Base-by-base conservation (phyloP, 2,113 vertebrate genomes). In the Brachypteracias leptosomus region DNA sequence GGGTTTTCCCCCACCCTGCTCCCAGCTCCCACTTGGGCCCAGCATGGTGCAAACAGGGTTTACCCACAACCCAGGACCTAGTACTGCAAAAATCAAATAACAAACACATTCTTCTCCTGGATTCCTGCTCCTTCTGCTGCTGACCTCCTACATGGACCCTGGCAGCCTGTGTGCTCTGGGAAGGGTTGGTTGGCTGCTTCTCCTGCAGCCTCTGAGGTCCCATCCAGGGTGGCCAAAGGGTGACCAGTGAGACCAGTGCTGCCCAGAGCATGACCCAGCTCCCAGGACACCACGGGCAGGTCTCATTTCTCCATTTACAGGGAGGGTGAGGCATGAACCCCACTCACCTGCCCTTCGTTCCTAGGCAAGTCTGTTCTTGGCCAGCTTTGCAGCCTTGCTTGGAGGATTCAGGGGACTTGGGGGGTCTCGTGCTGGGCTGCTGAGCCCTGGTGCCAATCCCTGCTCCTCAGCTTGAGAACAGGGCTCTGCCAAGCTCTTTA, bases 31-130 rank as follows among this genome's bases (percentile, higher is more conserved):
- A 1, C 54, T 63, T 63, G 77, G 59, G 49, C 70, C 93, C 84
- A 38, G 42, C 35, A n/a, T 84, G 67, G 72, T 42, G 59, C 54
- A 42, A 31, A 62, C 59, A 31, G 58, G 9, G 42, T 91, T 81
- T 40, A 81, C 42, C 79, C 84, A 49, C 75, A 52, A 20, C 75
- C 54, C 84, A 67, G 49, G 61, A 90, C 0, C 2, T 51, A 33
- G 67, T n/a, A 47, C 58, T 70, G 62, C 66, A 57, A 82, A 90
- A 90, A 70, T 4, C 79, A 52, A 88, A 72, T 42, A 88, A 72
- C 47, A 81, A 88, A 68, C 47, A 68, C 70, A 54, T 93, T 93
- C 74, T 91, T 81, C 42, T 78, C 25, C 40, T 68, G 70, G 81
- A 91, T 89, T 81, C 74, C 74, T 28, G 22, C 52, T 76, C 16